Evolutionary conservation across 2,113 vertebrate genomes (phyloP).

Genomic region (Chloroceryle aenea): DNA sequence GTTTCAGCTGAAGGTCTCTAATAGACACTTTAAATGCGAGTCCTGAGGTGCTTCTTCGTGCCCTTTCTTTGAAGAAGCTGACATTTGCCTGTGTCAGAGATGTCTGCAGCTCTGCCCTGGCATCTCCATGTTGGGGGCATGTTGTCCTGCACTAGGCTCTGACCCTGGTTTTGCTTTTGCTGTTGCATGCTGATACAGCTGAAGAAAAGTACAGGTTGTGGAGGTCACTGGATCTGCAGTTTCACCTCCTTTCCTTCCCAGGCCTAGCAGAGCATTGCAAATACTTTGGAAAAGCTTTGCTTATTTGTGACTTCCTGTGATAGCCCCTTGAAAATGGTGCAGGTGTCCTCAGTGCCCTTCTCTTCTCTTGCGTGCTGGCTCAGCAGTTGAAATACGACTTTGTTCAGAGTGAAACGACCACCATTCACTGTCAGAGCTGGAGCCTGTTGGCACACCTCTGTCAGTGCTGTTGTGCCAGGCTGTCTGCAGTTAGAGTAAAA

Average conservation of each 20-base stretch:
- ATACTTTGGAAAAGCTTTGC: background rate
- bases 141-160: background rate
- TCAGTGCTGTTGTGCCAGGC: background rate
- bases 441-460: background rate
- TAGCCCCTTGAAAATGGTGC: background rate
- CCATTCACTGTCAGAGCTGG: background rate
- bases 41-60: background rate
- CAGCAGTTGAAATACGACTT: background rate
- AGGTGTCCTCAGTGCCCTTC: background rate
- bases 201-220: background rate
- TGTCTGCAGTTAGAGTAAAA: background rate
- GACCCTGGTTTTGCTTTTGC: background rate
- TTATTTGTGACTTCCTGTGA: background rate
- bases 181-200: background rate
- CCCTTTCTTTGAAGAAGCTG: background rate
- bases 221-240: background rate
- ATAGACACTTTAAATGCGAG: background rate
- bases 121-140: accelerated
- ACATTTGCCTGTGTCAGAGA: background rate
- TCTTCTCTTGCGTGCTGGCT: background rate
- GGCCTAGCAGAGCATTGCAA: background rate
- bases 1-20: background rate
- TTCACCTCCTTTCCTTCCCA: background rate
- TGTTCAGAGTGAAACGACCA: background rate
- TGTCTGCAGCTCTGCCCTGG: background rate